Percentiles rank a stretch among this genome's conserved stretches.
These are phyloP conservation scores for Orthonevra nobilis DNA, from an alignment of 2,888 invertebrate species.

Conservation along the genomic window DNA sequence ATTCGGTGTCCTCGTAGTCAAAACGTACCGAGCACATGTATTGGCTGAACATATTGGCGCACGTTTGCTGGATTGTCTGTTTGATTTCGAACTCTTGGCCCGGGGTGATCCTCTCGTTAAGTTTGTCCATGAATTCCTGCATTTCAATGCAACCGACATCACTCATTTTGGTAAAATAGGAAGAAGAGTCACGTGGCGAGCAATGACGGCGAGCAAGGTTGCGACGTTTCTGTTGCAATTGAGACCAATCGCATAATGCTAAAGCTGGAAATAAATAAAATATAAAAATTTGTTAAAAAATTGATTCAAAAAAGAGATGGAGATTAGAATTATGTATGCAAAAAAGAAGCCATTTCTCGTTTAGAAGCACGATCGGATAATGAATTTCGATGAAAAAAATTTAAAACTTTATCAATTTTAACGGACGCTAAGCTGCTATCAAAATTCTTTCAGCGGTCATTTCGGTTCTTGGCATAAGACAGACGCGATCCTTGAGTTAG, in stretches of 20 bases:
- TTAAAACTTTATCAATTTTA: too few species aligned
- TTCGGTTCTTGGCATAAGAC: too few species aligned
- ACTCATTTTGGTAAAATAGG: constrained; percentile 87
- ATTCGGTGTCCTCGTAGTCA: constrained; percentile 85
- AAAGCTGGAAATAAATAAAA: constrained; percentile 84
- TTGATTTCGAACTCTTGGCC: constrained; percentile 83
- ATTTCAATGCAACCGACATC: constrained; percentile 86
- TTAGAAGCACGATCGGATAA: too few species aligned
- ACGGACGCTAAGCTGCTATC: too few species aligned
- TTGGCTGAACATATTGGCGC: constrained; percentile 91
- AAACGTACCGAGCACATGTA: constrained; percentile 93
- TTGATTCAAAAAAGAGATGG: too few species aligned
- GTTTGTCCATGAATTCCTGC: constrained; percentile 82
- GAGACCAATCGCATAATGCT: constrained; percentile 93
- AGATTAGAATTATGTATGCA: too few species aligned
- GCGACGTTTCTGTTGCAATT: constrained; percentile 88
- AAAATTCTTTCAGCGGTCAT: too few species aligned
- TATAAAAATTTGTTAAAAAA: neutral
- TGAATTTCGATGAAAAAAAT: too few species aligned
- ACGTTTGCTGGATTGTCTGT: constrained; percentile 86
- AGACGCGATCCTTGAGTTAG: too few species aligned
- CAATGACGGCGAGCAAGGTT: constrained; percentile 90
- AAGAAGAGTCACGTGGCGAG: constrained; percentile 88
- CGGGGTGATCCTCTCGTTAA: constrained; percentile 79
- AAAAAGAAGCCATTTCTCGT: too few species aligned